A percentile compares a stretch with the other conserved stretches of the same genome.
These are phyloP conservation scores for Raillietiella orientalis DNA, from an alignment of 2,888 invertebrate species.

Conservation along the genomic window DNA sequence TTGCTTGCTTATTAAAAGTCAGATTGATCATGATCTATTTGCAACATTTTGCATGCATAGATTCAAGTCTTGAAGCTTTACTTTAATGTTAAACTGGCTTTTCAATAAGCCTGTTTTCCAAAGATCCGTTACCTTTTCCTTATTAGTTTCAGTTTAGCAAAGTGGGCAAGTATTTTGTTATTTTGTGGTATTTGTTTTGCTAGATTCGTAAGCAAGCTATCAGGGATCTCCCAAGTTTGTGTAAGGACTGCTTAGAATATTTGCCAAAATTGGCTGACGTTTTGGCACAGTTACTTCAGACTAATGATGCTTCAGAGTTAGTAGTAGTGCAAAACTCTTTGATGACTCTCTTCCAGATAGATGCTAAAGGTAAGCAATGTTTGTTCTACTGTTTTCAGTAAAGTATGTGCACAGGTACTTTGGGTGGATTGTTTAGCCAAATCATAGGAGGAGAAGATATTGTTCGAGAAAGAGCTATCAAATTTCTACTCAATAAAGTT, in stretches of 20 bases:
- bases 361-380: conserved; percentile 20
- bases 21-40: too few species aligned
- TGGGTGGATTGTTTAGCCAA: conserved; percentile 28
- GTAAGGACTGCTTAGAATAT: conserved; percentile 50
- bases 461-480: conserved; percentile 52
- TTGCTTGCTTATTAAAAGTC: too few species aligned
- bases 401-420: conserved; percentile 21
- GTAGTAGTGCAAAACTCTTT: conserved; percentile 52
- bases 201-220: conserved; percentile 82
- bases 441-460: conserved; percentile 32
- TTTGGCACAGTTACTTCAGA: conserved; percentile 55
- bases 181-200: conserved; percentile 8
- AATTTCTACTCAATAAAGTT: conserved; percentile 52
- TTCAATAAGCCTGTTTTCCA: too few species aligned
- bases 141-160: not conserved
- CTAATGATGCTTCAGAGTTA: conserved; percentile 51
- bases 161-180: not conserved
- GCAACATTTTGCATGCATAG: too few species aligned
- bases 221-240: conserved; percentile 35
- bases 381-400: not conserved
- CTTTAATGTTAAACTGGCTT: too few species aligned
- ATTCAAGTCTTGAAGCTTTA: too few species aligned
- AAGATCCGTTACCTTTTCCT: too few species aligned
- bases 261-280: conserved; percentile 66
- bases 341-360: conserved; percentile 35